Percentiles rank a stretch among this genome's conserved stretches.
Conservation (phyloP, 2,113 vertebrate species). For the Anser cygnoides region DNA sequence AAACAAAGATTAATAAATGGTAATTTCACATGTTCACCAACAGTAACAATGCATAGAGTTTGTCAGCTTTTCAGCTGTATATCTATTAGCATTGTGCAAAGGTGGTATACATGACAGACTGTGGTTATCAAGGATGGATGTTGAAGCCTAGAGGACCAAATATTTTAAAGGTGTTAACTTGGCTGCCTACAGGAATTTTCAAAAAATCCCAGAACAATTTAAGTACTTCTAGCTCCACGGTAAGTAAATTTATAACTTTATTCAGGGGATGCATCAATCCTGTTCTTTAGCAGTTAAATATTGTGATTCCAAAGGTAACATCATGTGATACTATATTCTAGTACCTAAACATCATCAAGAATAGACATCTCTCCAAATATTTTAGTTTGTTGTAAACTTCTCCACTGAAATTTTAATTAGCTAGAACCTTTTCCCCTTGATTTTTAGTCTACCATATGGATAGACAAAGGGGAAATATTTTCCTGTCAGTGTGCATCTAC, state of each 20-base stretch:
- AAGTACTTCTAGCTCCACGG: neutral
- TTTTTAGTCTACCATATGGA: constrained; percentile 57
- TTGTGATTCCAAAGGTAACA: neutral
- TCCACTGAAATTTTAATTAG: constrained; percentile 52
- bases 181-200: neutral
- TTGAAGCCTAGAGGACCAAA: neutral
- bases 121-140: neutral
- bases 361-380: constrained; percentile 43
- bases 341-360: constrained; percentile 2
- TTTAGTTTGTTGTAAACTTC: constrained; percentile 28
- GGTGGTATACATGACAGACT: neutral
- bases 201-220: neutral
- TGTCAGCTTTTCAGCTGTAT: neutral
- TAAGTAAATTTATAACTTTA: neutral
- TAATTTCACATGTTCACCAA: neutral
- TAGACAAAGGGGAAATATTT: constrained; percentile 67
- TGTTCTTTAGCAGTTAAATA: neutral
- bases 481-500: constrained; percentile 60
- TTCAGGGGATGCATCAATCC: neutral
- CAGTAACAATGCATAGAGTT: neutral
- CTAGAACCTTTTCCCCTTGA: constrained; percentile 36
- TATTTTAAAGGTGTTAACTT: neutral
- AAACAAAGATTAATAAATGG: neutral
- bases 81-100: neutral
- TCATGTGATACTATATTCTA: neutral